Percentiles rank a stretch among this genome's conserved stretches.
Conservation (phyloP, 2,797 vertebrate genomes). For the Ibycter americanus region DNA sequence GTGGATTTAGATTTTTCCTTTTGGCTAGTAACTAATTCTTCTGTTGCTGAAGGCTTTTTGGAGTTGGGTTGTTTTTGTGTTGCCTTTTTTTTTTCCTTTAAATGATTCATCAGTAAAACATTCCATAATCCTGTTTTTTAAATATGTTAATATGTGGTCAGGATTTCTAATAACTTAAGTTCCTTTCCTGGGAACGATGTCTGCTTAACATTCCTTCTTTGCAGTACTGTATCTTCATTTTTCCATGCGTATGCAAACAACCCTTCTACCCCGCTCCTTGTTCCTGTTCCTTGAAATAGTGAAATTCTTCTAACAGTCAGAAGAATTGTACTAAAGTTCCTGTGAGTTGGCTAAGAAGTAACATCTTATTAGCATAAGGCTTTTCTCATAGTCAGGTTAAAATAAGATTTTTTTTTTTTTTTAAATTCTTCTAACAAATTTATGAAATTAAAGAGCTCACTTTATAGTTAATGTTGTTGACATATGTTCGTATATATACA, state of each 20-base stretch:
- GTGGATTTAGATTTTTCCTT: not conserved
- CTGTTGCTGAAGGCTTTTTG: not conserved
- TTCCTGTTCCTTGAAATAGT: not conserved
- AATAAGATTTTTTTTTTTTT: too few relatives aligned
- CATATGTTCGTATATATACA: not conserved
- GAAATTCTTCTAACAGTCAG: not conserved
- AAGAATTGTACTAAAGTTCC: not conserved
- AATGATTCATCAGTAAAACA: not conserved
- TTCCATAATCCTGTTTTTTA: not conserved
- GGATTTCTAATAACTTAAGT: not conserved
- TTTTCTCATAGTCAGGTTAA: not conserved
- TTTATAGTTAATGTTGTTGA: not conserved
- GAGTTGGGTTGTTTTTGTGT: not conserved
- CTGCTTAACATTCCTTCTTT: not conserved
- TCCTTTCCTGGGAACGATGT: not conserved
- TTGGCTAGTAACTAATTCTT: not conserved
- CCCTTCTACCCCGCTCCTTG: not conserved
- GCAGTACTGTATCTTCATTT: not conserved
- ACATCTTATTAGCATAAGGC: not conserved
- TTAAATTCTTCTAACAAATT: not conserved
- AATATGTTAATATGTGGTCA: not conserved
- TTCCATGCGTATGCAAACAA: not conserved
- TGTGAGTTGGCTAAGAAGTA: not conserved
- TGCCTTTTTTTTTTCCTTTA: not conserved
- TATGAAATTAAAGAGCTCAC: not conserved